Conservation (phyloP, 2,113 vertebrate species). For the Etia nguti region DNA sequence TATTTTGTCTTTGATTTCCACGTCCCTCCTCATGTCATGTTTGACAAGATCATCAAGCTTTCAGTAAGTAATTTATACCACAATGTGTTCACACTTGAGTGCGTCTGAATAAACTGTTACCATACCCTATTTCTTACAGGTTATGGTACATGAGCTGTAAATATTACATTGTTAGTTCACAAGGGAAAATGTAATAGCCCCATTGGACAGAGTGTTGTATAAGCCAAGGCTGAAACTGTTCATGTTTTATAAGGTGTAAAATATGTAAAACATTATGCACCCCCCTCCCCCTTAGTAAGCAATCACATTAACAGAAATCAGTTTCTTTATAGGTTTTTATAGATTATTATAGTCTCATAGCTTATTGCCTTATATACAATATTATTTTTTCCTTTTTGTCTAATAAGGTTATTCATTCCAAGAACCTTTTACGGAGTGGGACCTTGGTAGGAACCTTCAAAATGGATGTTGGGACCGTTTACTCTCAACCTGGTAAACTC, state of each 20-base stretch:
- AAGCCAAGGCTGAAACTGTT: neutral
- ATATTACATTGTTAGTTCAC: neutral
- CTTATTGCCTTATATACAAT: neutral
- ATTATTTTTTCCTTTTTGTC: neutral
- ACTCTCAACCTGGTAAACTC: conserved; percentile 84
- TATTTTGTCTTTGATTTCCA: conserved; percentile 99
- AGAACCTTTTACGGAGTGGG: conserved; percentile 93
- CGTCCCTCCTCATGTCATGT: conserved; percentile 92
- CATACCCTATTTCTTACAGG: neutral
- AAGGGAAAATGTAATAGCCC: neutral
- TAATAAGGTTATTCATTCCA: conserved; percentile 92
- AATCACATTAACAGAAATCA: neutral
- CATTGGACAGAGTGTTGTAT: neutral
- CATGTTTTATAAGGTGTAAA: neutral
- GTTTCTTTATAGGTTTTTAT: neutral
- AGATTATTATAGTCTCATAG: neutral
- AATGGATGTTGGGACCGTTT: conserved; percentile 93
- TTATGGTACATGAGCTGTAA: neutral
- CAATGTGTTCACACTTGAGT: neutral
- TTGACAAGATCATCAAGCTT: conserved; percentile 96
- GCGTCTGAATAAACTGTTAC: neutral
- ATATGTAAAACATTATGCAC: neutral
- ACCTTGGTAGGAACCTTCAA: conserved; percentile 94
- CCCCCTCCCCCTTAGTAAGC: neutral
- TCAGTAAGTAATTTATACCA: conserved; percentile 78